Percentiles rank a stretch among this genome's conserved stretches.
phyloP scores from a whole-genome alignment of 37 sponge, comb jelly and placozoan genomes.

The Halichondria panicea region DNA sequence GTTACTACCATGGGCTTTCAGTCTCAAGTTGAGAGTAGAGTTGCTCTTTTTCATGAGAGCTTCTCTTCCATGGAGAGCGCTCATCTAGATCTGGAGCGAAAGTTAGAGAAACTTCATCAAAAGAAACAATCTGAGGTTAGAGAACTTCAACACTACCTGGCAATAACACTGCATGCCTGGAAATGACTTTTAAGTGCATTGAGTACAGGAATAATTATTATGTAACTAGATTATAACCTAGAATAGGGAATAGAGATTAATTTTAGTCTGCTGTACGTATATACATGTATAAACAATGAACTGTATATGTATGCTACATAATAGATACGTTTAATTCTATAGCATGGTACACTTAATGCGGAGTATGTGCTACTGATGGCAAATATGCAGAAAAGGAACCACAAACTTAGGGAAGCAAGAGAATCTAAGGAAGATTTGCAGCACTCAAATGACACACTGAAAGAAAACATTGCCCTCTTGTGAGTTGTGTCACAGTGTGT shows the following conservation, averaged over 20 bases:
- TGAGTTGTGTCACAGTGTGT: conserved; percentile 8
- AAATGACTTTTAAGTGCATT: too few relatives aligned
- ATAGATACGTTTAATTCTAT: too few relatives aligned
- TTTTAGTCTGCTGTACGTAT: too few relatives aligned
- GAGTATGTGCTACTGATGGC: neutral
- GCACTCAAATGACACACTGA: conserved; percentile 25
- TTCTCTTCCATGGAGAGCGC: neutral
- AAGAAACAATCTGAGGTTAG: neutral
- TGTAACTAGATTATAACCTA: too few relatives aligned
- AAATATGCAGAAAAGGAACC: neutral
- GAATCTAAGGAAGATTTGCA: conserved; percentile 19
- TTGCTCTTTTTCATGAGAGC: neutral
- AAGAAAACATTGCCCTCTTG: conserved; percentile 28
- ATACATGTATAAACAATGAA: too few relatives aligned
- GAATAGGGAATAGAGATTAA: too few relatives aligned
- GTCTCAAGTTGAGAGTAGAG: neutral
- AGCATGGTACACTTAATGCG: neutral
- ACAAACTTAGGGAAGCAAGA: conserved; percentile 22
- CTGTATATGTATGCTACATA: too few relatives aligned
- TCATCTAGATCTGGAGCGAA: neutral
- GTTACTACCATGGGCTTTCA: neutral
- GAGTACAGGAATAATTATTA: too few relatives aligned
- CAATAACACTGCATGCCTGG: too few relatives aligned
- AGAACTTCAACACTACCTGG: too few relatives aligned
- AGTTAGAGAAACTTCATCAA: neutral